Conservation (phyloP, 1,140 invertebrate genomes). For the Ganaspis sp. region DNA sequence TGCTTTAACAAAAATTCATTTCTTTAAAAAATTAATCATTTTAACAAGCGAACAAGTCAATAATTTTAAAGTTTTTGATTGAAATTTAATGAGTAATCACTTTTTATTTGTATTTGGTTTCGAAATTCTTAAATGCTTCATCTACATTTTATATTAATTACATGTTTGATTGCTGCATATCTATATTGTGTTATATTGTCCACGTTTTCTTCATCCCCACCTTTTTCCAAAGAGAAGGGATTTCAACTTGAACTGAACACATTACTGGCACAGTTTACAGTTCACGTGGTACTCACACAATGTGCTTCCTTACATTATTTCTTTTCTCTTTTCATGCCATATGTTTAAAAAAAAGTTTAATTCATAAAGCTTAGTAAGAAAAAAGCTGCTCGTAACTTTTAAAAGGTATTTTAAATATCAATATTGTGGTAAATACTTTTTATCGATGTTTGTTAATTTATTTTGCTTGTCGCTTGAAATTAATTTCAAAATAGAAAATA, state of each 20-base stretch:
- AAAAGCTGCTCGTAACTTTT: no score
- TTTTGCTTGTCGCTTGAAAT: no score
- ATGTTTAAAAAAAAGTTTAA: not conserved
- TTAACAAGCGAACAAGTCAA: not conserved
- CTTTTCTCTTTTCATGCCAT: not conserved
- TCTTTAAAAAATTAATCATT: not conserved
- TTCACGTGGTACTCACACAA: not conserved
- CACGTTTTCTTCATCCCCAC: not conserved
- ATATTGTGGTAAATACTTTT: no score
- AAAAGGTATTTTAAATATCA: no score
- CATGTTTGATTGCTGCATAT: not conserved
- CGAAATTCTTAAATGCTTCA: not conserved
- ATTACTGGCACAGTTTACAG: not conserved
- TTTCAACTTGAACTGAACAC: not conserved
- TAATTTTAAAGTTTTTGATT: not conserved
- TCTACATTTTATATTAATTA: not conserved
- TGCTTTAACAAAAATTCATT: no score
- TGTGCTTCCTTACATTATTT: no score
- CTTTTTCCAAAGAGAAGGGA: not conserved
- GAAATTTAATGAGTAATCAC: not conserved
- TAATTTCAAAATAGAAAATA: no score
- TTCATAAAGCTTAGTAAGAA: no score
- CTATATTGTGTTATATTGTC: not conserved
- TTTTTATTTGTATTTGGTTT: not conserved
- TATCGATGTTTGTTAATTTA: no score